phyloP scores from a whole-genome alignment of 2,797 vertebrate genomes.

The Tachyglossus aculeatus region DNA sequence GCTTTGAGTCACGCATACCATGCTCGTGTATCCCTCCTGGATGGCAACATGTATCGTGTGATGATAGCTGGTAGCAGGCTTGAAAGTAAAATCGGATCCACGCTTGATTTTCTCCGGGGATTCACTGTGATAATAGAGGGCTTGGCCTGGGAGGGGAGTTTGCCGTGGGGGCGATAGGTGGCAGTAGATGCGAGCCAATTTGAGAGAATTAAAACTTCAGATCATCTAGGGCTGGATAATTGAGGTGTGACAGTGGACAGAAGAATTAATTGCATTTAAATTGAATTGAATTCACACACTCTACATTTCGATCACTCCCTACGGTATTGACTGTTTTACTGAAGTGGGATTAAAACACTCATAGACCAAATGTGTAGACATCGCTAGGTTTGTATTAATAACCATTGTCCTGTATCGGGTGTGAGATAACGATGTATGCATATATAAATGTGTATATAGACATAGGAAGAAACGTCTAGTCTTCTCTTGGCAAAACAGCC shows the following conservation, averaged over 20 bases:
- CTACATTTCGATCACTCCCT: neutral
- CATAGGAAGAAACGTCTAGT: too few species aligned
- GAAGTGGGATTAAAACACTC: neutral
- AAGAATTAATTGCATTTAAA: neutral
- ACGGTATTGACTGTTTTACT: neutral
- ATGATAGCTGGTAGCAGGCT: slow-evolving; percentile 22
- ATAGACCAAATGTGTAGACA: neutral
- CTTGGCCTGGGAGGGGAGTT: neutral
- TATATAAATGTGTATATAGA: too few species aligned
- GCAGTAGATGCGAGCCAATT: neutral
- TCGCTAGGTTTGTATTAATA: too few species aligned
- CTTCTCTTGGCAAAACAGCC: too few species aligned
- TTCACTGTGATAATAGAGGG: slow-evolving; percentile 19
- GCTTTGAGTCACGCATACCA: slow-evolving; percentile 42
- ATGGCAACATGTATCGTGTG: neutral
- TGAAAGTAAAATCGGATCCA: slow-evolving; percentile 9
- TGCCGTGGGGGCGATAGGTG: neutral
- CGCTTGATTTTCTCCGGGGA: neutral
- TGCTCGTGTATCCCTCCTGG: neutral
- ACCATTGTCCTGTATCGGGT: too few species aligned
- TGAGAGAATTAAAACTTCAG: neutral
- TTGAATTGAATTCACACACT: neutral
- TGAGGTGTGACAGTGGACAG: neutral
- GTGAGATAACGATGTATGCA: too few species aligned
- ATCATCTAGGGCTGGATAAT: neutral